Percentiles rank a stretch among this genome's conserved stretches.
These are phyloP conservation scores for Cephalotes varians DNA, from an alignment of 2,888 invertebrate species.

Conservation along the genomic window DNA sequence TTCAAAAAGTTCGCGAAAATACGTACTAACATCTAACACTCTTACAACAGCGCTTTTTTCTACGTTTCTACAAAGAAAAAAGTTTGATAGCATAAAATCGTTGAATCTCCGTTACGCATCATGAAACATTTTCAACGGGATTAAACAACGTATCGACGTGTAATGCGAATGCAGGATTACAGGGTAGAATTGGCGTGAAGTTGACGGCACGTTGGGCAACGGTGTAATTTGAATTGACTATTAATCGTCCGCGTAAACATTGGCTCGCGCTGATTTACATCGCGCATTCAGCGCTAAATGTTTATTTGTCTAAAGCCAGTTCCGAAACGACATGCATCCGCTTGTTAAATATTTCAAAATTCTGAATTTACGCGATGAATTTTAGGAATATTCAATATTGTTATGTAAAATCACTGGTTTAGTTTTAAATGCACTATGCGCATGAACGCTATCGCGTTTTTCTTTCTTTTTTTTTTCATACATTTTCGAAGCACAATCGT, in stretches of 20 bases:
- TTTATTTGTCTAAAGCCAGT: slow-evolving; percentile 49
- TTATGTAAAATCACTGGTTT: slow-evolving; percentile 23
- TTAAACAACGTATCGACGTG: slow-evolving; percentile 33
- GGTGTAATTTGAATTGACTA: slow-evolving; percentile 55
- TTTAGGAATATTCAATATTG: slow-evolving; percentile 15
- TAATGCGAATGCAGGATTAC: slow-evolving; percentile 42
- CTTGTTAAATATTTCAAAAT: slow-evolving; percentile 49
- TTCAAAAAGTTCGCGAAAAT: neutral
- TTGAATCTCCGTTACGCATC: slow-evolving; percentile 29
- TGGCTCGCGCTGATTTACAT: slow-evolving; percentile 44
- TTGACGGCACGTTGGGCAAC: slow-evolving; percentile 48
- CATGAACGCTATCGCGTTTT: neutral
- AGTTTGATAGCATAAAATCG: neutral
- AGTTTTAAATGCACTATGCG: neutral
- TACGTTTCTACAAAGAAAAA: slow-evolving; percentile 5
- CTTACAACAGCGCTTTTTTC: slow-evolving; percentile 5
- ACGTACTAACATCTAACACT: neutral
- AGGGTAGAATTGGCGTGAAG: slow-evolving; percentile 44
- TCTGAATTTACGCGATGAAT: slow-evolving; percentile 27
- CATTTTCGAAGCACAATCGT: neutral
- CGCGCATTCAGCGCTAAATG: slow-evolving; percentile 49
- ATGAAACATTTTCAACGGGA: slow-evolving; percentile 30
- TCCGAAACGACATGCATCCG: slow-evolving; percentile 25
- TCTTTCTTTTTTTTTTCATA: neutral
- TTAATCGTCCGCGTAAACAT: slow-evolving; percentile 55